phyloP scores from a whole-genome alignment of 2,888 invertebrate genomes.

The Dusona sp. region DNA sequence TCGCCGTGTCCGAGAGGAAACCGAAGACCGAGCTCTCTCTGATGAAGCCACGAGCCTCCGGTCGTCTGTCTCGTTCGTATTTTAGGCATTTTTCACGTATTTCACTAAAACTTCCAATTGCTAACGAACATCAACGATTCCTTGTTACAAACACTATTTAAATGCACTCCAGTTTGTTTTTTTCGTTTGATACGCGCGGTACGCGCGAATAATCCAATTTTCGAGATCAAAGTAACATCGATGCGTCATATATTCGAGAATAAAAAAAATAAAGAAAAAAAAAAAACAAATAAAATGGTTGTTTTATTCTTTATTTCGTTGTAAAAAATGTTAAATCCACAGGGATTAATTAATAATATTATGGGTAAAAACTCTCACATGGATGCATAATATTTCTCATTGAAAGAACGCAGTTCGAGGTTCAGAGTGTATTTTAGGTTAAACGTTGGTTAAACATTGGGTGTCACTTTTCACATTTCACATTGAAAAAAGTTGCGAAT shows the following conservation, averaged over 20 bases:
- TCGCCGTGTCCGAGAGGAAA: constrained; percentile 88
- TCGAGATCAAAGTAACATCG: constrained; percentile 10
- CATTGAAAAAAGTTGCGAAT: constrained; percentile 19
- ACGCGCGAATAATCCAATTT: background rate
- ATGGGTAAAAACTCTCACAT: background rate
- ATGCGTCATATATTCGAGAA: constrained; percentile 1
- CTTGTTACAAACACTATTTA: background rate
- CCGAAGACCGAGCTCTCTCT: constrained; percentile 88
- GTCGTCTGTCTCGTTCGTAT: constrained; percentile 82
- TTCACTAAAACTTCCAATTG: background rate
- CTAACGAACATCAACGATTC: background rate
- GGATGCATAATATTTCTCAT: background rate
- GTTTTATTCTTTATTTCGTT: background rate
- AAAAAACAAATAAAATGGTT: background rate
- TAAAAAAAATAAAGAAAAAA: background rate
- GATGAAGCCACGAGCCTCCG: constrained; percentile 87
- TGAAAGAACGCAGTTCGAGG: constrained; percentile 55
- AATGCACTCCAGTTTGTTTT: background rate
- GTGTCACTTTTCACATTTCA: constrained; percentile 50
- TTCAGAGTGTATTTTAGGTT: constrained; percentile 59
- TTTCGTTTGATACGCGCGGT: background rate
- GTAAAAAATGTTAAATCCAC: background rate
- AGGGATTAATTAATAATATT: background rate
- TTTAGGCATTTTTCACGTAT: constrained; percentile 77
- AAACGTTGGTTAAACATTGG: constrained; percentile 63